A percentile compares a stretch with the other conserved stretches of the same genome.
Evolutionary conservation across 2,888 invertebrate genomes (phyloP).

Genomic region (Spatulosminthurus flaviceps): DNA sequence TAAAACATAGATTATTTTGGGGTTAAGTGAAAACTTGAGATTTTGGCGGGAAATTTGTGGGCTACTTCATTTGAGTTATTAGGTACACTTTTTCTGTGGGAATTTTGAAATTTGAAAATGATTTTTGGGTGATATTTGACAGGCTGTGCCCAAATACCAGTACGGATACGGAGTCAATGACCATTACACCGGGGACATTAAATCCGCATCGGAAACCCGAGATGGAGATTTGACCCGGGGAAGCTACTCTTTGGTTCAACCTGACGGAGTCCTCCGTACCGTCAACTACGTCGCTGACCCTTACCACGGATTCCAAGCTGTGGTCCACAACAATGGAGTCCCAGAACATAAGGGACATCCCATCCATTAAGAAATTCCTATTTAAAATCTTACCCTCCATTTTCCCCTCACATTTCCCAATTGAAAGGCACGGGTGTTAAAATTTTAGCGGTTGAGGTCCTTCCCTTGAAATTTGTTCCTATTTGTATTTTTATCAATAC

Average conservation of each 20-base stretch:
- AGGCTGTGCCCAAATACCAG: conserved; percentile 34
- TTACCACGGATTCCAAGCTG: conserved; percentile 32
- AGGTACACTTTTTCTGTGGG: too few species aligned
- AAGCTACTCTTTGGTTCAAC: conserved; percentile 33
- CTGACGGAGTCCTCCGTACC: conserved; percentile 29
- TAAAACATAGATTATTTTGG: background rate
- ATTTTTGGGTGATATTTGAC: too few species aligned
- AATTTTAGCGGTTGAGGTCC: too few species aligned
- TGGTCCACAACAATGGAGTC: conserved; percentile 26
- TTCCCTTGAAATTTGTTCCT: too few species aligned
- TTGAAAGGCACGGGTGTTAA: too few species aligned
- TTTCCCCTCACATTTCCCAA: too few species aligned
- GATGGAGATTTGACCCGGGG: conserved; percentile 33
- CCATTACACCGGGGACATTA: conserved; percentile 40
- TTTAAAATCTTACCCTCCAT: too few species aligned
- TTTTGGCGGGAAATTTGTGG: too few species aligned
- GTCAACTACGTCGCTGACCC: conserved; percentile 30
- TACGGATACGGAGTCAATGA: conserved; percentile 42
- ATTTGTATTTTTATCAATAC: too few species aligned
- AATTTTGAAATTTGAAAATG: background rate
- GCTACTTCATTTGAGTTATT: too few species aligned
- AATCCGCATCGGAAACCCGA: conserved; percentile 26
- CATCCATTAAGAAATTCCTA: background rate
- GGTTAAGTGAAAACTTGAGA: too few species aligned
- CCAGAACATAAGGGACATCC: conserved; percentile 1